A percentile compares a stretch with the other conserved stretches of the same genome.
Conservation (phyloP, 2,888 invertebrate genomes). For the Mythimna ferrago region DNA sequence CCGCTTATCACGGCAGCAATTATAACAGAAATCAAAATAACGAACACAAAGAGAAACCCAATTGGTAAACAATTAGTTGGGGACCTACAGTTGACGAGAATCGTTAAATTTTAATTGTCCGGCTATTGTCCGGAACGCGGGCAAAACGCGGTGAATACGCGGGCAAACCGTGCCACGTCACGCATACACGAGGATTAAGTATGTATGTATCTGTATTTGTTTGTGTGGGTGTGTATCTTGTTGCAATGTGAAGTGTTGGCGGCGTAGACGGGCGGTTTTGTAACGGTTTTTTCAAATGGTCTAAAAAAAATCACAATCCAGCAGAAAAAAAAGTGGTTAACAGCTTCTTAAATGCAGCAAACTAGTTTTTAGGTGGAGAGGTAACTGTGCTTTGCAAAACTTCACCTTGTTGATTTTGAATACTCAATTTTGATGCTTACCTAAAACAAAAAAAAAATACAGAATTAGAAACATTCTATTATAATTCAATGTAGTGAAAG, state of each 20-base stretch:
- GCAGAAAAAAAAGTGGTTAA: background rate
- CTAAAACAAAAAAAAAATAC: constrained; percentile 51
- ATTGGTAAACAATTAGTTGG: constrained; percentile 62
- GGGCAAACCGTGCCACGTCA: constrained; percentile 30
- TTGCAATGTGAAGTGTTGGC: constrained; percentile 52
- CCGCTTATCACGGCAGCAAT: constrained; percentile 48
- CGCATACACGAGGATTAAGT: constrained; percentile 58
- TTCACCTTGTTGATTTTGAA: background rate
- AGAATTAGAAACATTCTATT: background rate
- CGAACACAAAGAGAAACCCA: constrained; percentile 48
- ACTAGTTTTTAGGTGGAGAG: too few relatives aligned
- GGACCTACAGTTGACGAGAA: constrained; percentile 52
- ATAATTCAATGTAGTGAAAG: background rate
- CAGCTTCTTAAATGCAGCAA: too few relatives aligned
- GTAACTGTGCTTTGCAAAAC: background rate
- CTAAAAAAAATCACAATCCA: background rate
- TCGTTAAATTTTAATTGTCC: constrained; percentile 63
- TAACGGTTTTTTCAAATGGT: background rate
- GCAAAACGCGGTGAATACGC: constrained; percentile 35
- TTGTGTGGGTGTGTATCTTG: constrained; percentile 60
- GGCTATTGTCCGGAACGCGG: constrained; percentile 56
- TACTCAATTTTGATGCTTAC: constrained; percentile 39
- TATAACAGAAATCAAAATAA: constrained; percentile 54
- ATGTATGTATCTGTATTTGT: constrained; percentile 26
- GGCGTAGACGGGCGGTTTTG: constrained; percentile 61